These are phyloP conservation scores for Iphiclides podalirius DNA, from an alignment of 2,888 invertebrate species.

Conservation along the genomic window DNA sequence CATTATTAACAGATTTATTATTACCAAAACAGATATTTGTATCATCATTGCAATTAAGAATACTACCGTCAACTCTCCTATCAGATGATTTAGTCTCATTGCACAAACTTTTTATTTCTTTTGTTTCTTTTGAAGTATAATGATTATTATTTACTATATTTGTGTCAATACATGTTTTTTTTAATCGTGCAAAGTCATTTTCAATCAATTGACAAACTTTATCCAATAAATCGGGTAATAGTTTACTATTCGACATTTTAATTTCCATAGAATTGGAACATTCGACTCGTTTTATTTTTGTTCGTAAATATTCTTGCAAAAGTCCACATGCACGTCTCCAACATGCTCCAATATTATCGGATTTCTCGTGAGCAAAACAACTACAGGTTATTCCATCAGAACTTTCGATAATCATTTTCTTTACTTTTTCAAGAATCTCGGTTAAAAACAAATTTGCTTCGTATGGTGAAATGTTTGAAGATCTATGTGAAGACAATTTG, in stretches of 20 bases:
- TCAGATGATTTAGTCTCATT: not conserved
- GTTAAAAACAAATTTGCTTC: slow-evolving; percentile 54
- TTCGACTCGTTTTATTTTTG: slow-evolving; percentile 60
- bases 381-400: slow-evolving; percentile 47
- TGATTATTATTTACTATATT: slow-evolving; percentile 21
- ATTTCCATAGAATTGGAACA: slow-evolving; percentile 46
- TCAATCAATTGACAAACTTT: slow-evolving; percentile 61
- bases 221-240: slow-evolving; percentile 50
- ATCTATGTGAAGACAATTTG: slow-evolving; percentile 42
- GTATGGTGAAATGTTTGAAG: slow-evolving; percentile 41
- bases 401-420: slow-evolving; percentile 53
- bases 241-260: slow-evolving; percentile 33
- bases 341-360: slow-evolving; percentile 42
- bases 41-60: not conserved
- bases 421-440: slow-evolving; percentile 52
- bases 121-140: no score
- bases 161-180: slow-evolving; percentile 45
- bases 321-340: slow-evolving; percentile 64
- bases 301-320: slow-evolving; percentile 67
- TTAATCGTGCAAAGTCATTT: slow-evolving; percentile 61
- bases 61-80: not conserved
- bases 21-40: not conserved
- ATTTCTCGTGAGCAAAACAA: slow-evolving; percentile 36
- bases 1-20: not conserved
- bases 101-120: no score